Conservation (phyloP, 2,113 vertebrate species). For the Caranx ignobilis region DNA sequence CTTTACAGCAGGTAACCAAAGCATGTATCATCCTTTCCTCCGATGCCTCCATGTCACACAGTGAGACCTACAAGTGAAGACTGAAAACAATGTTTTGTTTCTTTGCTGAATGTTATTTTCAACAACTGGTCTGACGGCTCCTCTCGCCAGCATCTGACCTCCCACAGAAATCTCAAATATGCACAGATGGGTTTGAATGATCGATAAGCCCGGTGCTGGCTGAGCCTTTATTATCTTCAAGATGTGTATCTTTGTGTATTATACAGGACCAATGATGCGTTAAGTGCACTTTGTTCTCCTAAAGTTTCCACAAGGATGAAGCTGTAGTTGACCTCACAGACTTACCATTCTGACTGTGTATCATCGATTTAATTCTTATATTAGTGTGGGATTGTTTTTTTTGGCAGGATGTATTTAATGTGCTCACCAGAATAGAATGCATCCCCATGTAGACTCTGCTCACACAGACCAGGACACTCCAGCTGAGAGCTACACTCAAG, state of each 20-base stretch:
- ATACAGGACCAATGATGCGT: not conserved
- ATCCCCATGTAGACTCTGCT: constrained; percentile 99
- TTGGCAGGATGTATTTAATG: not conserved
- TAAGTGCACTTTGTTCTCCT: not conserved
- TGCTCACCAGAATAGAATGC: constrained; percentile 97
- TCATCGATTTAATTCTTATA: not conserved
- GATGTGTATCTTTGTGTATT: not conserved
- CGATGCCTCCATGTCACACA: not conserved
- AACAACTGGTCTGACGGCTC: constrained; percentile 10
- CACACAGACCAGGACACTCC: constrained; percentile 95
- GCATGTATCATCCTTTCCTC: not conserved
- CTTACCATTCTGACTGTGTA: not conserved
- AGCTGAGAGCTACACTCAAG: constrained; percentile 89
- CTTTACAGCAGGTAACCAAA: not conserved
- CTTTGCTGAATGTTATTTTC: not conserved
- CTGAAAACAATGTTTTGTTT: not conserved
- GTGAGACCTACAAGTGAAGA: not conserved
- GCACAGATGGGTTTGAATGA: not conserved
- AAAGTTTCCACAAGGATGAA: too few species aligned
- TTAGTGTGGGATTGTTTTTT: constrained; percentile 6
- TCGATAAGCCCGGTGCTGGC: too few species aligned
- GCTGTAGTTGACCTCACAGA: not conserved
- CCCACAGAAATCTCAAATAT: not conserved
- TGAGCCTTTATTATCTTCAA: not conserved
- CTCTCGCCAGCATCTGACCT: not conserved